Evolutionary conservation across 2,888 invertebrate genomes (phyloP).

Genomic region (Ochropacha duplaris): DNA sequence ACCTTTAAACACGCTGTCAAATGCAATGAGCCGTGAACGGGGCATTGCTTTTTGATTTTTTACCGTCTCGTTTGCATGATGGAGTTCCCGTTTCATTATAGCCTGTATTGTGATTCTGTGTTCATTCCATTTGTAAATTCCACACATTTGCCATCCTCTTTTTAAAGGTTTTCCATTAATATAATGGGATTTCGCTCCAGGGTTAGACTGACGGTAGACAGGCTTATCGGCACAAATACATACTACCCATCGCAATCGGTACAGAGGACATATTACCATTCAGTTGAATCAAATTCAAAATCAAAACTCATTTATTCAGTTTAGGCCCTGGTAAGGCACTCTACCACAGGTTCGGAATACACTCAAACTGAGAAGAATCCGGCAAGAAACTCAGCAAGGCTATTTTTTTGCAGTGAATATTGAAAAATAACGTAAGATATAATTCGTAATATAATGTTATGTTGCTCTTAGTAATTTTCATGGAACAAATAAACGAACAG

Average conservation of each 20-base stretch:
- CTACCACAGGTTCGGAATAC: no score
- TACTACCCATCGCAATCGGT: no score
- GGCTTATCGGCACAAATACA: no score
- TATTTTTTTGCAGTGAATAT: no score
- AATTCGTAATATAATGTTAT: not conserved
- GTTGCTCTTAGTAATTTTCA: not conserved
- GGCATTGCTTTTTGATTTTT: slow-evolving; percentile 22
- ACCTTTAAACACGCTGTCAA: slow-evolving; percentile 53
- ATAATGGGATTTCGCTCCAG: not conserved
- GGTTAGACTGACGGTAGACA: not conserved
- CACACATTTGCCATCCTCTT: not conserved
- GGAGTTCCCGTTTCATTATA: not conserved
- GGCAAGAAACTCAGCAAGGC: no score
- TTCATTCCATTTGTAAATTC: not conserved
- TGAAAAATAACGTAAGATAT: no score
- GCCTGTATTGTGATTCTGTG: not conserved
- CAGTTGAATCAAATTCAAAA: no score
- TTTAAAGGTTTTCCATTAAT: not conserved
- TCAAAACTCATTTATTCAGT: no score
- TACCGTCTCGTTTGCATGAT: slow-evolving; percentile 1
- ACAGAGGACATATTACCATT: no score
- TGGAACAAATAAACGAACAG: not conserved
- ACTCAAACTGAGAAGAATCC: no score
- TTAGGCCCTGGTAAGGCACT: no score
- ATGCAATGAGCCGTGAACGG: slow-evolving; percentile 39